Evolutionary conservation across 2,797 vertebrate species (phyloP).

Genomic region (Alcedo atthis): DNA sequence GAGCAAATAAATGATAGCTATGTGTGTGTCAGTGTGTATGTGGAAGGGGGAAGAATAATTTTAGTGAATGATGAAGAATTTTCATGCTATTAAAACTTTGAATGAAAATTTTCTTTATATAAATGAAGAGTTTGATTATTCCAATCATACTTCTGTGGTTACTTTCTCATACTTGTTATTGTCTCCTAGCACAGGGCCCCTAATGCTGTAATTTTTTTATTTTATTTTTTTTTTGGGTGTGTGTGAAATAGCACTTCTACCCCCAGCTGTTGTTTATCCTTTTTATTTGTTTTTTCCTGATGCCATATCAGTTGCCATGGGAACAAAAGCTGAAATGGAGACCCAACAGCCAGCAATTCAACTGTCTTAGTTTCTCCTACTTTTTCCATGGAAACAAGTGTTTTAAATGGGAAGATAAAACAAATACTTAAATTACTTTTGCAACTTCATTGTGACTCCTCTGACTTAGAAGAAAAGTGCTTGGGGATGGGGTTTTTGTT

Average conservation of each 20-base stretch:
- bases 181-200: not conserved
- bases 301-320: slow-evolving; percentile 48
- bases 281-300: slow-evolving; percentile 45
- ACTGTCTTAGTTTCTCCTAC: slow-evolving; percentile 26
- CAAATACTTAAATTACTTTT: not conserved
- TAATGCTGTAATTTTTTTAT: not conserved
- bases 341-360: slow-evolving; percentile 8
- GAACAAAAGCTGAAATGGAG: slow-evolving; percentile 32
- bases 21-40: not conserved
- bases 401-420: not conserved
- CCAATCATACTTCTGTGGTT: not conserved
- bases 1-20: not conserved
- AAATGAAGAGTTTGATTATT: not conserved
- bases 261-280: slow-evolving; percentile 5
- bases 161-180: not conserved
- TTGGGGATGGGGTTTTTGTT: not conserved
- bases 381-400: slow-evolving; percentile 28
- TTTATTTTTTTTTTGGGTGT: too few relatives aligned
- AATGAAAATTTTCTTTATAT: not conserved
- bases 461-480: not conserved
- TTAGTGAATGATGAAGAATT: not conserved
- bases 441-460: not conserved
- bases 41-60: not conserved
- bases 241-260: not conserved
- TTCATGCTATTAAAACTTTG: not conserved